Conservation (phyloP, 2,888 invertebrate species). For the Agrochola litura region DNA sequence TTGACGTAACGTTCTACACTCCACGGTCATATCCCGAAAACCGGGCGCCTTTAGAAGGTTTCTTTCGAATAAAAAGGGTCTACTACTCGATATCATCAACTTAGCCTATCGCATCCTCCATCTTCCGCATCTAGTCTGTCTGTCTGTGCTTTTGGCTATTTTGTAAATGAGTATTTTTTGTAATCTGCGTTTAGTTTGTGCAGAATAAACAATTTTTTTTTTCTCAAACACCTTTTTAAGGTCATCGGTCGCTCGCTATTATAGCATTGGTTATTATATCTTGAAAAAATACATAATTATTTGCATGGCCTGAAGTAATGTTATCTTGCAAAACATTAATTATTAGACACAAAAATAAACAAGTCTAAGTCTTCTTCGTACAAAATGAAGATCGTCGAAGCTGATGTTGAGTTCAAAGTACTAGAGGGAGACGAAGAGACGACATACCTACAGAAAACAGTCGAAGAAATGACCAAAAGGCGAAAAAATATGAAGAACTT, state of each 20-base stretch:
- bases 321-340: background rate
- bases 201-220: too few relatives aligned
- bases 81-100: background rate
- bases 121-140: too few relatives aligned
- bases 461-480: constrained; percentile 91
- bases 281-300: background rate
- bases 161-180: too few relatives aligned
- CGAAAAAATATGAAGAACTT: constrained; percentile 87
- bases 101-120: too few relatives aligned
- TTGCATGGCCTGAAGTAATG: background rate
- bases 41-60: background rate
- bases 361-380: background rate
- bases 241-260: background rate
- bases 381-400: constrained; percentile 88
- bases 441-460: constrained; percentile 91
- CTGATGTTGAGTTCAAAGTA: constrained; percentile 89
- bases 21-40: background rate
- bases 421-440: constrained; percentile 94
- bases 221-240: too few relatives aligned
- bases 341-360: background rate
- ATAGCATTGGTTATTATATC: background rate
- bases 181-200: too few relatives aligned
- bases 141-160: too few relatives aligned
- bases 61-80: background rate
- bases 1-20: background rate